Percentiles rank a stretch among this genome's conserved stretches.
These are phyloP conservation scores for Benitochromis conjunctus DNA, from an alignment of 2,113 vertebrate species.

Conservation along the genomic window DNA sequence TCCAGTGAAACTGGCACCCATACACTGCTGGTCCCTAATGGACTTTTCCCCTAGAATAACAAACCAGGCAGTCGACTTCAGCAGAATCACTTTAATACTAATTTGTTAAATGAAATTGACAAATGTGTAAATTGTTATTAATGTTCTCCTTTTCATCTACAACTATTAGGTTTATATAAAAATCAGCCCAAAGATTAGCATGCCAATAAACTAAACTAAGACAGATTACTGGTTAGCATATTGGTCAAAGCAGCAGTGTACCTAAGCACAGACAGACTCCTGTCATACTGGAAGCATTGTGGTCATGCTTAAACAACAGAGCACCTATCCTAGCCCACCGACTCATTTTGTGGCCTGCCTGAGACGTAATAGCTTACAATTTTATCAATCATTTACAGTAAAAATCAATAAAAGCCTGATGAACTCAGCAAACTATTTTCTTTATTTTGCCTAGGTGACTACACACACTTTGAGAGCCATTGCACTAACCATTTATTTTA, in stretches of 20 bases:
- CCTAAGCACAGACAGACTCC: not conserved
- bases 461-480: not conserved
- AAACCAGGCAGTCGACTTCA: not conserved
- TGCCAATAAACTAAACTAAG: not conserved
- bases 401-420: not conserved
- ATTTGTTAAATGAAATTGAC: not conserved
- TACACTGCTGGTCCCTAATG: not conserved
- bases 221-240: not conserved
- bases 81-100: not conserved
- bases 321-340: no score
- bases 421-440: not conserved
- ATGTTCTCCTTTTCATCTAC: not conserved
- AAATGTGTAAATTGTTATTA: not conserved
- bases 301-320: not conserved
- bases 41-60: not conserved
- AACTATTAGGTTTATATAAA: not conserved
- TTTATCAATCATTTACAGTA: not conserved
- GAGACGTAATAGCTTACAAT: no score
- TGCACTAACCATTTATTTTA: not conserved
- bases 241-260: not conserved
- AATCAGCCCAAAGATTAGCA: not conserved
- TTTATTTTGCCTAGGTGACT: not conserved
- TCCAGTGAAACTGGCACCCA: not conserved
- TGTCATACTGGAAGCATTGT: not conserved
- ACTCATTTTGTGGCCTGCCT: not conserved